phyloP scores from a whole-genome alignment of 1,140 invertebrate species.

The Aphaenogaster floridana region DNA sequence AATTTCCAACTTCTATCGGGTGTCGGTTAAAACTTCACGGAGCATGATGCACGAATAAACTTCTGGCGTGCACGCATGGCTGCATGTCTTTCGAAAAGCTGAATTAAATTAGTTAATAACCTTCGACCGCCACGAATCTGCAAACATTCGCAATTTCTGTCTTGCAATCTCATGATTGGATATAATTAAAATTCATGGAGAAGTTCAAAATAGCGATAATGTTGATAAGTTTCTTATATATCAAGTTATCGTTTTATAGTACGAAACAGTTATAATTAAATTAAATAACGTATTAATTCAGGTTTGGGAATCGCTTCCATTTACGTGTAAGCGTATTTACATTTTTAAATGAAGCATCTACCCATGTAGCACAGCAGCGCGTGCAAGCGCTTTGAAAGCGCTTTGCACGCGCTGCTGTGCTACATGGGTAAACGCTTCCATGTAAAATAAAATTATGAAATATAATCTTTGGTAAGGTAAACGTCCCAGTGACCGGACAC shows the following conservation, averaged over 20 bases:
- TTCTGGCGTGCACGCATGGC: slow-evolving; percentile 39
- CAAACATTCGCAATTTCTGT: slow-evolving; percentile 41
- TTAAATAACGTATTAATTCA: slow-evolving; percentile 2
- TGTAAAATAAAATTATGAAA: not conserved
- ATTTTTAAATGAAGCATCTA: not conserved
- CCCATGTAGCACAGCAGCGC: too few species aligned
- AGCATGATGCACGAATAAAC: slow-evolving; percentile 24
- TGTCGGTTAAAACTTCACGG: slow-evolving; percentile 26
- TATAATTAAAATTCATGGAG: slow-evolving; percentile 21
- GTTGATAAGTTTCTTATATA: slow-evolving; percentile 1
- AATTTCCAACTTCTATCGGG: slow-evolving; percentile 36
- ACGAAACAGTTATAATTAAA: not conserved
- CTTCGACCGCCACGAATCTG: slow-evolving; percentile 18
- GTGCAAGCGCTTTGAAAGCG: too few species aligned
- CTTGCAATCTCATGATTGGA: slow-evolving; percentile 9
- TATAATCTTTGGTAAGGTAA: too few species aligned
- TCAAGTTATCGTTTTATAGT: not conserved
- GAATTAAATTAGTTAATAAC: slow-evolving; percentile 47
- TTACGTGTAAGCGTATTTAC: not conserved
- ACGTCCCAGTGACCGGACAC: too few species aligned
- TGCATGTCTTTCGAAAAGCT: slow-evolving; percentile 12
- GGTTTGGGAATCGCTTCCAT: not conserved
- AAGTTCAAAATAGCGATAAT: not conserved
- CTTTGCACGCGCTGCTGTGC: too few species aligned
- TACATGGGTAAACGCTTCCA: not conserved